Evolutionary conservation across 64 coral and sea anemone genomes (phyloP), one percentile per base, ranked within the genome.

Genomic region (Platygyra sinensis): DNA sequence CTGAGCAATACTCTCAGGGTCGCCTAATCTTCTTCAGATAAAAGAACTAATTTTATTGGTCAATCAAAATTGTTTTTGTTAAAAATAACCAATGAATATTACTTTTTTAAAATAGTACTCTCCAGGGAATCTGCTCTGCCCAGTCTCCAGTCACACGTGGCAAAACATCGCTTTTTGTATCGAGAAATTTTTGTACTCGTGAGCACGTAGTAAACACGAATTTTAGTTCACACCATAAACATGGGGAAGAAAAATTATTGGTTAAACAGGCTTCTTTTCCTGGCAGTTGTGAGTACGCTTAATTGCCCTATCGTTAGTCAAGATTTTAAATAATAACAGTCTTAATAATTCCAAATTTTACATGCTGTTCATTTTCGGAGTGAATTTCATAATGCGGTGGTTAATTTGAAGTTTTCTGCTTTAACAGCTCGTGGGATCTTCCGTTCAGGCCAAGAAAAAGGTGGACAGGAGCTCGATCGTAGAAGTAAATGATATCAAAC

Each of bases 401-500:
- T 69, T 7, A 25, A 25, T 67, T 69, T 85, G 24, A 15, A 5
- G 39, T 46, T 46, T 46, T 85, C 52, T 71, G 13, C 57, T 77
- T 80, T 80, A 27, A 74, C 77, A 96, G 95, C 60, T 87, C 18
- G 31, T 69, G 51, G 39, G 59, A 57, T 65, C 74, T 30, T 73
- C 82, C 18, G 7, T 67, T 0, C 88, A 94, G 76, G 91, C 78
- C 24, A 96, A 96, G 75, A 94, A 91, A 57, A 93, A 86, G 75
- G 30, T 89, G 10, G 78, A 96, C 30, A 96, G 72, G 79, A 93
- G 91, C 30, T 90, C 87, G 67, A 90, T 96, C 74, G 60, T 93
- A 51, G 91, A 93, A 73, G 59, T 96, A 69, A 80, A 93, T 46
- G 97, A 99, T 76, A 77, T 93, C 32, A 99, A 99, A 86, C 84